Evolutionary conservation across 2,797 vertebrate genomes (phyloP), one percentile per base, ranked within the genome.

Genomic region (Fundulus diaphanus): DNA sequence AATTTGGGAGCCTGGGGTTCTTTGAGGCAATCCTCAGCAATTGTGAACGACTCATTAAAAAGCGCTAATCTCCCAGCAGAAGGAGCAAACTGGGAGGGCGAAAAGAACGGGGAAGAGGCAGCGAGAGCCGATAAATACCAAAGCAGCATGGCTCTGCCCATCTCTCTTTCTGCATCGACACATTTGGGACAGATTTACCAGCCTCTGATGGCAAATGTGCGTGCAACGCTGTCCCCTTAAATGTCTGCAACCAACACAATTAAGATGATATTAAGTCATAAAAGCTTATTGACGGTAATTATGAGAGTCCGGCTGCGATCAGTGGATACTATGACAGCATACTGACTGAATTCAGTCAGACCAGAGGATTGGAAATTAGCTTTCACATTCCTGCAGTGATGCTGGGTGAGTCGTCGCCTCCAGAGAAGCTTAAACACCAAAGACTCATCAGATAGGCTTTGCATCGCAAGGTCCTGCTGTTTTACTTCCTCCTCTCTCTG

Each of bases 1-100:
- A 89, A 91, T 88, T 85, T 82, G 74, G 65, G 59, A 81, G 78
- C 63, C 66, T 16, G 82, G 68, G 65, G 59, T 73, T 82, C 80
- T 85, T 86, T 85, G 68, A 87, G 86, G 86, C 83, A 88, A 86
- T 89, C 82, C 85, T 89, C 76, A 0, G 75, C 77, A 88, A 85
- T 83, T 80, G 82, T 90, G 86, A 90, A 85, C 89, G 90, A 92
- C 83, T 92, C 90, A 91, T 85, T 89, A 86, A 90, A 88, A 92
- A 89, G 66, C 46, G 9, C 61, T 93, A 85, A 92, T 92, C 91
- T 90, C 73, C 65, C 78, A 72, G 78, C 0, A 12, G 81, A 82
- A 82, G 59, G 33, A 76, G 54, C 73, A 59, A 78, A 73, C 51
- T 9, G 82, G 73, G 85, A 77, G 54, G 76, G 83, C 74, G 65